These are phyloP conservation scores for Conus canariensis DNA, from an alignment of 2,888 invertebrate species.

Conservation along the genomic window DNA sequence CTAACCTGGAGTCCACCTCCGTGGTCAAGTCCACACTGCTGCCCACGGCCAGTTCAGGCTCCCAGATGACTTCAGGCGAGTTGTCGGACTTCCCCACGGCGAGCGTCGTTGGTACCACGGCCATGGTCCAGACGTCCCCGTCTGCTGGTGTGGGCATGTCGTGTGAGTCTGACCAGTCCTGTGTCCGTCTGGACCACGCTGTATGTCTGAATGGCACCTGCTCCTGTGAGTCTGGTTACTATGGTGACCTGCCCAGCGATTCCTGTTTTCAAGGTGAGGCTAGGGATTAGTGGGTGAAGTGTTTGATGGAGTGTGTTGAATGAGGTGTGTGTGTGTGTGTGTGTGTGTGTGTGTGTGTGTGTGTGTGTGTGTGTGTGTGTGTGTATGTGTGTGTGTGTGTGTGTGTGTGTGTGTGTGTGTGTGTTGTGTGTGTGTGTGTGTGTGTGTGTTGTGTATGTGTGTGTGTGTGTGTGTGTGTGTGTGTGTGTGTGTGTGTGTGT, in stretches of 20 bases:
- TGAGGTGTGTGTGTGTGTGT: not conserved
- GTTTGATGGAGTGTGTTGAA: not conserved
- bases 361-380: slow-evolving; percentile 23
- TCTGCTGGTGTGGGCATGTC: not conserved
- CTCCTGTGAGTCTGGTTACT: not conserved
- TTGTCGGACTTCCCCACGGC: not conserved
- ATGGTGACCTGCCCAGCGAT: not conserved
- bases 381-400: slow-evolving; percentile 21
- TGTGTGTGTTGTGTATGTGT: no score
- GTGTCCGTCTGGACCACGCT: not conserved
- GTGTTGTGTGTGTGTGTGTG: slow-evolving; percentile 19
- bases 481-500: no score
- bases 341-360: not conserved
- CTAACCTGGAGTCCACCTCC: not conserved
- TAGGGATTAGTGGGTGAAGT: not conserved
- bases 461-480: no score
- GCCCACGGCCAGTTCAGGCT: not conserved
- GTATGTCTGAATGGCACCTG: not conserved
- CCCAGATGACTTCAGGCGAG: not conserved
- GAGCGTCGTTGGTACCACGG: not conserved
- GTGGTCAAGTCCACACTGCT: not conserved
- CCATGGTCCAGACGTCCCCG: not conserved
- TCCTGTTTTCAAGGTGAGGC: not conserved
- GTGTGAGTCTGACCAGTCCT: not conserved
- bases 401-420: not conserved